Evolutionary conservation across 2,888 invertebrate genomes (phyloP).

Genomic region (Limnephilus lunatus): DNA sequence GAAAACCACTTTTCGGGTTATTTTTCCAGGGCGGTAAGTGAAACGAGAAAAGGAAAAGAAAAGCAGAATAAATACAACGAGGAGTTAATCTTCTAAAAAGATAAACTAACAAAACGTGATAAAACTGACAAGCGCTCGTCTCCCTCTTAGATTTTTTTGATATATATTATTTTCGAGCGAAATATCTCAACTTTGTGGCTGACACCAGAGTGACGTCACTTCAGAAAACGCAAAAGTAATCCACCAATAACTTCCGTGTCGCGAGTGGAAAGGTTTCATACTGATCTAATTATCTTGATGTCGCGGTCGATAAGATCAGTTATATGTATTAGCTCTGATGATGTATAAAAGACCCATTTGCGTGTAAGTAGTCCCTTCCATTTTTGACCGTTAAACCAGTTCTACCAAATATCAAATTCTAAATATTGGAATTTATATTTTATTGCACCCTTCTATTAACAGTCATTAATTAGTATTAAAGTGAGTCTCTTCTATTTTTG

Average conservation of each 20-base stretch:
- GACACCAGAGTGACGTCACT: constrained; percentile 31
- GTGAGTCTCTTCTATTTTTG: too few relatives aligned
- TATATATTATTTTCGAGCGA: constrained; percentile 10
- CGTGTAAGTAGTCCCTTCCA: too few relatives aligned
- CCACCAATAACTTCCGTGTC: constrained; percentile 10
- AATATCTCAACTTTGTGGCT: constrained; percentile 27
- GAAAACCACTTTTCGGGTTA: neutral
- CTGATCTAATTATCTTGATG: constrained; percentile 5
- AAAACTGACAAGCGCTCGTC: constrained; percentile 29
- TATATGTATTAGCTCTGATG: neutral
- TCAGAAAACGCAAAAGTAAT: constrained; percentile 9
- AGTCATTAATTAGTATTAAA: too few relatives aligned
- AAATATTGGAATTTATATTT: too few relatives aligned
- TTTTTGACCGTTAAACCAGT: too few relatives aligned
- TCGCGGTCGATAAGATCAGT: neutral
- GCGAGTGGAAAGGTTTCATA: neutral
- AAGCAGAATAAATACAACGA: neutral
- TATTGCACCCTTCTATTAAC: too few relatives aligned
- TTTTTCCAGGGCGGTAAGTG: constrained; percentile 15
- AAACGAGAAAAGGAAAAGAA: constrained; percentile 1
- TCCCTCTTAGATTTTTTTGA: constrained; percentile 4
- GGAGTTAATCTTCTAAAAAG: constrained; percentile 38
- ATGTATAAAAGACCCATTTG: too few relatives aligned
- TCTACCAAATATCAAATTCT: too few relatives aligned
- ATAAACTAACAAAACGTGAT: constrained; percentile 43